Evolutionary conservation across 2,888 invertebrate genomes (phyloP), one percentile per base, ranked within the genome.

Genomic region (Microctonus hyperodae): DNA sequence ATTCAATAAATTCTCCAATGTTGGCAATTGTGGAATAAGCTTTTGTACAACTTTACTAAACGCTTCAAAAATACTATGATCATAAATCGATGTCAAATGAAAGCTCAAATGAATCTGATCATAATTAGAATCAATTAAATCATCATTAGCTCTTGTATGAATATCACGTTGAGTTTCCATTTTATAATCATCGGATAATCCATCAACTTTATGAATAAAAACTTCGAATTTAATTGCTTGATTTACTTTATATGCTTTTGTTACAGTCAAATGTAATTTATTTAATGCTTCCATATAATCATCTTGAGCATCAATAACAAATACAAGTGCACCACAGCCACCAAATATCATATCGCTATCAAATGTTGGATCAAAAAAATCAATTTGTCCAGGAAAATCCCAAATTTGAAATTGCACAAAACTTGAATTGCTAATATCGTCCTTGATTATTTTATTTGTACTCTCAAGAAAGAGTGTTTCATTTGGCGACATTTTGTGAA

Each of bases 331-430:
- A 64, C 97, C 98, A 86, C 97, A 98, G 23, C 96, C 95, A 55
- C 96, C 95, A 87, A 98, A 98, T 79, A 98, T 97, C 87, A 93
- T 93, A 76, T 97, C 96, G 13, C 95, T 94, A 86, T 98, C 97
- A 85, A 97, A 97, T 10, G 94, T 92, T 35, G 95, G 92, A 87
- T 98, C 97, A 85, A 98, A 96, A 81, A 97, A 97, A 84, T 98
- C 97, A 74, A 98, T 96, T 85, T 99, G 98, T 0, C 98, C 99
- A 5, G 99, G 99, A 85, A 99, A 97, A 84, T 99, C 99, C 96
- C 98, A 98, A 73, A 99, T 98, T 90, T 98, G 97, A 86, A 99
- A 99, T 84, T 98, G 98, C 60, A 99, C 97, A 88, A 99, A 99
- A 78, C 98, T 93, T 56, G 92, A 92, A 85, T 97, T 97, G 77